These are phyloP conservation scores for Eristalis tenax DNA, from an alignment of 2,888 invertebrate species.

Conservation along the genomic window DNA sequence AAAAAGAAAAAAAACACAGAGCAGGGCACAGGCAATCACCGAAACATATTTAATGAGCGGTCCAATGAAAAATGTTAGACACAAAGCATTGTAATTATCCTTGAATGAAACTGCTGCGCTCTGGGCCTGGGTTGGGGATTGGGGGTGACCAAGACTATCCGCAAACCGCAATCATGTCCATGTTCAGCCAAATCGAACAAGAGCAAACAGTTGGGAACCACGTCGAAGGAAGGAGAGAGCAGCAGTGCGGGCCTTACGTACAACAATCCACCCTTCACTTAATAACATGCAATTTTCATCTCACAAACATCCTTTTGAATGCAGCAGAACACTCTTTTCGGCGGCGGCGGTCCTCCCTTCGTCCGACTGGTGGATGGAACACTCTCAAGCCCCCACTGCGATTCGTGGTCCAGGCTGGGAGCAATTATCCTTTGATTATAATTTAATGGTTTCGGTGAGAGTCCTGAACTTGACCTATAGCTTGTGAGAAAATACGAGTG, in stretches of 20 bases:
- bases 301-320: conserved; percentile 62
- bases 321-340: conserved; percentile 30
- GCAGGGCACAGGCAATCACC: conserved; percentile 19
- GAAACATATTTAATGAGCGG: conserved; percentile 61
- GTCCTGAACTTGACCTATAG: conserved; percentile 70
- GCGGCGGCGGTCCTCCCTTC: neutral
- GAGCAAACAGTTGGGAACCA: conserved; percentile 4
- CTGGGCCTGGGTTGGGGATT: neutral
- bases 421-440: conserved; percentile 68
- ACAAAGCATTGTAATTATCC: conserved; percentile 71
- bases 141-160: conserved; percentile 33
- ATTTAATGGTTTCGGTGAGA: conserved; percentile 58
- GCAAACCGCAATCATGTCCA: conserved; percentile 56
- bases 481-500: conserved; percentile 62
- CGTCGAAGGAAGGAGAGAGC: neutral
- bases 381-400: neutral
- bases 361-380: neutral
- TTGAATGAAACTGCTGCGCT: conserved; percentile 43
- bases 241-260: neutral
- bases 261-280: conserved; percentile 67
- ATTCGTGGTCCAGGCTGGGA: conserved; percentile 11
- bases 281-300: conserved; percentile 72
- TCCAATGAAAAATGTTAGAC: conserved; percentile 57
- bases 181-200: conserved; percentile 59
- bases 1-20: conserved; percentile 5